phyloP scores from a whole-genome alignment of 2,113 vertebrate genomes.

The Thalassarche chlororhynchos region DNA sequence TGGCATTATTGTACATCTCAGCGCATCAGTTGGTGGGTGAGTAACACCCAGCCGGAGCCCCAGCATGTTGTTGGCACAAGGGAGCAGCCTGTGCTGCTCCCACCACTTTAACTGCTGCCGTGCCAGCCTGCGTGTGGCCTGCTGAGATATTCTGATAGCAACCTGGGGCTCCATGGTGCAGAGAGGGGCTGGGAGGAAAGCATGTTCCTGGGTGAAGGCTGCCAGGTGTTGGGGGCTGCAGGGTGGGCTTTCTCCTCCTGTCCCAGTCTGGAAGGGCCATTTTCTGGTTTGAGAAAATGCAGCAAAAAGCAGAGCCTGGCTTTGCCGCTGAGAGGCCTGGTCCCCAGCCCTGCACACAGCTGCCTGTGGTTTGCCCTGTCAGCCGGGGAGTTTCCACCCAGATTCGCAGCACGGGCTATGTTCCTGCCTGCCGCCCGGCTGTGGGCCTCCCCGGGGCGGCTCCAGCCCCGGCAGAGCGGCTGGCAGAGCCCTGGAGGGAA shows the following conservation, averaged over 20 bases:
- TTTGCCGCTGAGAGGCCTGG: fast-evolving
- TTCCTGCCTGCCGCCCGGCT: neutral
- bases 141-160: neutral
- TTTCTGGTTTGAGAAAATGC: neutral
- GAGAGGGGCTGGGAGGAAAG: neutral
- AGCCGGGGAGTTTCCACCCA: neutral
- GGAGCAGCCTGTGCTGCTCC: neutral
- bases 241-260: neutral
- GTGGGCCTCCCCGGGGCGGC: fast-evolving
- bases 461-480: neutral
- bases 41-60: neutral
- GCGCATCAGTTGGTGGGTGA: neutral
- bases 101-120: neutral
- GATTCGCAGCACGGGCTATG: neutral
- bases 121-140: neutral
- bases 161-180: neutral
- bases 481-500: neutral
- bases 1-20: neutral
- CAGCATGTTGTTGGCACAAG: neutral
- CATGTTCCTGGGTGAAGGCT: neutral
- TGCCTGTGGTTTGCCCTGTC: neutral
- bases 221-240: neutral
- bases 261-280: neutral
- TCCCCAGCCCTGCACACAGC: neutral
- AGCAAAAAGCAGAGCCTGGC: neutral